phyloP scores from a whole-genome alignment of 1,140 invertebrate genomes.

The Yoshiicerus persimilis region DNA sequence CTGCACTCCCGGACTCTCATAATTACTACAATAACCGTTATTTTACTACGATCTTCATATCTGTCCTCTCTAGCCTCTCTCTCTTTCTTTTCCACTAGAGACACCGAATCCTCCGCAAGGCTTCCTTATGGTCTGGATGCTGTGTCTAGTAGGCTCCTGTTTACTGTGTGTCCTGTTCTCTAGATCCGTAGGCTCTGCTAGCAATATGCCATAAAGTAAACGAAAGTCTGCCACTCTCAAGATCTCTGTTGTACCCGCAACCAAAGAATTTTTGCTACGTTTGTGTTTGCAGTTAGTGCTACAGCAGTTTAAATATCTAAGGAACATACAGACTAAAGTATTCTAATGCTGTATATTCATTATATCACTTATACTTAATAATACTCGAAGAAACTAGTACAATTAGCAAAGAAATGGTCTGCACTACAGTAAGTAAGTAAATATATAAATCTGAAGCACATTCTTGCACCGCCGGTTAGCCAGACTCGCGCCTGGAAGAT shows the following conservation, averaged over 20 bases:
- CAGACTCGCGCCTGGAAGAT: not conserved
- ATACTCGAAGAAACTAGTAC: not conserved
- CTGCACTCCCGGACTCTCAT: not conserved
- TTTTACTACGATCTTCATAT: not conserved
- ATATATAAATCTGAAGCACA: not conserved
- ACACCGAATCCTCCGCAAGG: not conserved
- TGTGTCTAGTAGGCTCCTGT: too few relatives aligned
- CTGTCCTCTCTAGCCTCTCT: not conserved
- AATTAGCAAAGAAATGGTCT: not conserved
- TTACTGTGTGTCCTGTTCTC: too few relatives aligned
- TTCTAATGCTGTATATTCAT: not conserved
- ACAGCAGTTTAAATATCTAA: not conserved
- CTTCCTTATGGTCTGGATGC: too few relatives aligned
- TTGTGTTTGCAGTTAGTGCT: not conserved
- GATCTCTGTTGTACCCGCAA: not conserved
- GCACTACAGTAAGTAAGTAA: not conserved
- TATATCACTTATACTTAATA: not conserved
- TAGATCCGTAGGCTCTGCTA: not conserved
- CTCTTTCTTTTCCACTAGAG: not conserved
- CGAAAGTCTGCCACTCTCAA: not conserved
- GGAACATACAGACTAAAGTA: not conserved
- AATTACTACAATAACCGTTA: constrained; percentile 1
- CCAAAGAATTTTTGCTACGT: not conserved
- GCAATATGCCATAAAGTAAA: not conserved
- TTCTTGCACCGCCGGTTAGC: not conserved